phyloP scores from a whole-genome alignment of 2,113 vertebrate genomes.

The Serilophus lunatus region DNA sequence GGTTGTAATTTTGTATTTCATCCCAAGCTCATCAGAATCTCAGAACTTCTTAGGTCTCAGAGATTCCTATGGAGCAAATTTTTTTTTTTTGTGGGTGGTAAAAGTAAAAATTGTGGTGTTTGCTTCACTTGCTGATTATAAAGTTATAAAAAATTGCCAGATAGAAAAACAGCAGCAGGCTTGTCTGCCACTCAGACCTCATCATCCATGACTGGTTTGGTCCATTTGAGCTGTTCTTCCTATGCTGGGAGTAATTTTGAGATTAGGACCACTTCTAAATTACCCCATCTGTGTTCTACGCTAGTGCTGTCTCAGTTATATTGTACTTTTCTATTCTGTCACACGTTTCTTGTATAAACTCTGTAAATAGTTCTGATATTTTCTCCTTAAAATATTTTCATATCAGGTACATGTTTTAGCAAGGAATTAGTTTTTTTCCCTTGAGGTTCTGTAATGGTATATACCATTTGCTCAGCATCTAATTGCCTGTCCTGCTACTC shows the following conservation, averaged over 20 bases:
- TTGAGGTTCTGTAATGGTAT: background rate
- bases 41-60: background rate
- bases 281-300: background rate
- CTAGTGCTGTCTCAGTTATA: background rate
- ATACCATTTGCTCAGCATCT: background rate
- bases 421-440: background rate
- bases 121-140: background rate
- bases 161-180: constrained; percentile 29
- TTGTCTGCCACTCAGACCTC: background rate
- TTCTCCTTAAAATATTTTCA: background rate
- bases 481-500: background rate
- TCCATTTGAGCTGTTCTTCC: background rate
- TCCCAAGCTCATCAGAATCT: background rate
- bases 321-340: background rate
- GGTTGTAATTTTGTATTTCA: background rate
- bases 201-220: background rate
- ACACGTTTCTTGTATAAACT: background rate
- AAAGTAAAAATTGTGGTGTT: constrained; percentile 8
- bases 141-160: constrained; percentile 38
- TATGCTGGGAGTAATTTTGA: background rate
- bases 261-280: background rate
- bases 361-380: background rate
- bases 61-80: background rate
- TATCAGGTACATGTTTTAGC: background rate
- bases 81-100: background rate